These are phyloP conservation scores for Vanessa tameamea DNA, from an alignment of 1,140 invertebrate species.

Conservation along the genomic window DNA sequence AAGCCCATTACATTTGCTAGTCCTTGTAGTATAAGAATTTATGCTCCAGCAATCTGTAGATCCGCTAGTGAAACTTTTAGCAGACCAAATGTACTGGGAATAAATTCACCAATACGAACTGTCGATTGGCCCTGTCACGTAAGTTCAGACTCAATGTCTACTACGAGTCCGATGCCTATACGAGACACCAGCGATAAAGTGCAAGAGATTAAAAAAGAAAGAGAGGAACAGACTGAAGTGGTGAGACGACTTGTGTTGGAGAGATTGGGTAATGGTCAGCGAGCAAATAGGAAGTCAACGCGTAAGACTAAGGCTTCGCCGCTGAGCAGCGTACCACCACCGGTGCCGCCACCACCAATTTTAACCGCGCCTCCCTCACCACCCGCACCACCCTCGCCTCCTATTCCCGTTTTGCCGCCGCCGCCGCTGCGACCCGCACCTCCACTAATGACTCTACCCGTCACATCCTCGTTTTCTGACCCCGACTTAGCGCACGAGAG, in stretches of 20 bases:
- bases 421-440: constrained; percentile 51
- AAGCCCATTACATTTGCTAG: constrained; percentile 42
- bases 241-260: constrained; percentile 64
- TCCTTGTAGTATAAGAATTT: constrained; percentile 52
- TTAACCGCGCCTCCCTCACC: constrained; percentile 36
- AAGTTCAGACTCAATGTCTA: constrained; percentile 53
- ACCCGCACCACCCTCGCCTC: constrained; percentile 29
- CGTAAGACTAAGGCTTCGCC: constrained; percentile 49
- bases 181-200: constrained; percentile 59
- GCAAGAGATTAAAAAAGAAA: constrained; percentile 64
- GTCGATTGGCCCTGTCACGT: constrained; percentile 49
- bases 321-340: constrained; percentile 42
- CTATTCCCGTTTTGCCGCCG: constrained; percentile 25
- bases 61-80: constrained; percentile 64
- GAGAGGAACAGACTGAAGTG: constrained; percentile 70
- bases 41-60: constrained; percentile 63
- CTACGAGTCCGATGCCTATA: constrained; percentile 45
- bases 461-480: constrained; percentile 80
- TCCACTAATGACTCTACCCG: constrained; percentile 51
- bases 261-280: constrained; percentile 53
- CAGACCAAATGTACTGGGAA: constrained; percentile 44
- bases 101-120: constrained; percentile 42
- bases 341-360: constrained; percentile 43
- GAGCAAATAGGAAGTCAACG: constrained; percentile 45
- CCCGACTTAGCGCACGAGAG: constrained; percentile 81